Evolutionary conservation across 1,140 invertebrate species (phyloP).

Genomic region (Drosophila pseudoananassae): DNA sequence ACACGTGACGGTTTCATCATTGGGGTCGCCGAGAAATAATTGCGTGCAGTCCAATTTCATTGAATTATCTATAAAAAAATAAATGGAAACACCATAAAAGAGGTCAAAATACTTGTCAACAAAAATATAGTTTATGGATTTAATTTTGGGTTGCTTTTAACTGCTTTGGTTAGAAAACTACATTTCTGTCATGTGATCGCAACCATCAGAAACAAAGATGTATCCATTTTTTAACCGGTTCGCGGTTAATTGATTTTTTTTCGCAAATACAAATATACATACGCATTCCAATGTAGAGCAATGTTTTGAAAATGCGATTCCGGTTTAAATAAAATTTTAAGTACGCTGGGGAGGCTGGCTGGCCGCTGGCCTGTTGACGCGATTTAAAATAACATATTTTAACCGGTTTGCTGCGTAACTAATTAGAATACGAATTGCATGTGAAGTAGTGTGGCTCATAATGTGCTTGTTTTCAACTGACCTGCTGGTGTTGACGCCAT

Average conservation of each 20-base stretch:
- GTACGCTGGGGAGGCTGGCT: not conserved
- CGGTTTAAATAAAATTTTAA: slow-evolving; percentile 24
- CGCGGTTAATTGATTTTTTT: slow-evolving; percentile 11
- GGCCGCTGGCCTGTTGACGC: slow-evolving; percentile 28
- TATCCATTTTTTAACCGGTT: slow-evolving; percentile 28
- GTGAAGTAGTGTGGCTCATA: slow-evolving; percentile 4
- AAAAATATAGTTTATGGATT: not conserved
- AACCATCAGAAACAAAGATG: slow-evolving; percentile 14
- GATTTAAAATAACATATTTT: slow-evolving; percentile 29
- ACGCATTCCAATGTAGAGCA: slow-evolving; percentile 32
- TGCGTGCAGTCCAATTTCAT: slow-evolving; percentile 40
- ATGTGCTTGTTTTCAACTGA: slow-evolving; percentile 4
- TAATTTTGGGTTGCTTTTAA: not conserved
- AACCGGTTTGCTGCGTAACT: slow-evolving; percentile 42
- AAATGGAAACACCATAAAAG: slow-evolving; percentile 20
- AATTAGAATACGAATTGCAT: slow-evolving; percentile 37
- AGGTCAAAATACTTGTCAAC: slow-evolving; percentile 38
- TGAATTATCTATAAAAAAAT: slow-evolving; percentile 31
- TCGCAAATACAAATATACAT: not conserved
- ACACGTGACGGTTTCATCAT: slow-evolving; percentile 56
- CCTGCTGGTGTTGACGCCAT: slow-evolving; percentile 15
- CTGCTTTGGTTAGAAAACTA: slow-evolving; percentile 3
- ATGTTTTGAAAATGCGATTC: slow-evolving; percentile 17
- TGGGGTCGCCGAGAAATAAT: slow-evolving; percentile 47
- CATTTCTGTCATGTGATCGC: slow-evolving; percentile 14